Evolutionary conservation across 2,113 vertebrate genomes (phyloP), one percentile per base, ranked within the genome.

Genomic region (Tragelaphus scriptus): DNA sequence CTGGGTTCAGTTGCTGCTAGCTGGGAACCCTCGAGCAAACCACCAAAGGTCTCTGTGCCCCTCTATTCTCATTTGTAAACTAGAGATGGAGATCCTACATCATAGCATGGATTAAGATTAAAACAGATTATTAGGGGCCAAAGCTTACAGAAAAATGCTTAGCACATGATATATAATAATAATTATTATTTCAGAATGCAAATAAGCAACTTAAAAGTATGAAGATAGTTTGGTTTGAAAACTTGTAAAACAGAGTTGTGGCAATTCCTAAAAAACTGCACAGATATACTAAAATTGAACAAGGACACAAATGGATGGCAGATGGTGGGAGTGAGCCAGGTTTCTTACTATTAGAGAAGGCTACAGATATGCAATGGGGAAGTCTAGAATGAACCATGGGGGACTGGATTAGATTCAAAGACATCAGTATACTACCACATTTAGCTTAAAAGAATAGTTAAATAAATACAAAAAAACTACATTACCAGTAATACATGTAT

Each of bases 241-340:
- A 81, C 4, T 51, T 93, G 9, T 81, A 77, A 75, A 80, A 59
- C 7, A 92, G 36, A 95, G 7, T 44, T 91, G 75, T 56, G 32
- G 90, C 9, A 87, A 94, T 40, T 82, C 71, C 91, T 90, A 59
- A 92, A 94, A 87, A 89, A 75, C 88, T 94, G 16, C 77, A 40
- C 13, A 90, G 16, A 7, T 61, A 71, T 19, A 85, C 26, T n/a
- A 36, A 84, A 40, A 32, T 6, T 63, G 44, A 95, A 85, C 26
- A 92, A 51, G 88, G 58, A 92, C 0, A 2, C 36, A 58, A 93
- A 85, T 12, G 26, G 47, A 58, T 40, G 53, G 25, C 2, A 4
- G 90, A 81, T 10, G 53, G 47, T 15, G 36, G 77, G 26, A 88
- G 32, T 77, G 17, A 88, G 75, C 15, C 30, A 80, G 36, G 58